A percentile compares a stretch with the other conserved stretches of the same genome.
Evolutionary conservation across 2,888 invertebrate genomes (phyloP).

Genomic region (Stenodema calcarata): DNA sequence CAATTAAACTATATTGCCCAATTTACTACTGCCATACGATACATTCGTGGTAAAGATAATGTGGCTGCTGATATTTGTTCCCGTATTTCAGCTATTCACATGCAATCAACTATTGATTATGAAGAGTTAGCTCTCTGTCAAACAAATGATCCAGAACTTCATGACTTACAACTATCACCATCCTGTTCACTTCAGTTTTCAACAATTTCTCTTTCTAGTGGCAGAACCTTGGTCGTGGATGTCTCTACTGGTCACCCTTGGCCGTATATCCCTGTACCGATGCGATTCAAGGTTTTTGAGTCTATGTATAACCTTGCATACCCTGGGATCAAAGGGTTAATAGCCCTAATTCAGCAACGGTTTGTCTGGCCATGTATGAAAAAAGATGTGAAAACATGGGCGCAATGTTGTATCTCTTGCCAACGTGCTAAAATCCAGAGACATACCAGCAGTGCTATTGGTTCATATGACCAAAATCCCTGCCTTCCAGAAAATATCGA

Average conservation of each 20-base stretch:
- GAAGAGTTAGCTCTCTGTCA: background rate
- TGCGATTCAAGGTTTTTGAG: background rate
- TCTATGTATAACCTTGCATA: conserved; percentile 54
- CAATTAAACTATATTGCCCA: background rate
- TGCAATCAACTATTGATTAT: background rate
- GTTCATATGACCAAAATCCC: conserved; percentile 58
- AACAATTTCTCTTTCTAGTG: background rate
- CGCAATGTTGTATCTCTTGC: conserved; percentile 58
- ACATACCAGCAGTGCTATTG: background rate
- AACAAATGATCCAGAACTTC: background rate
- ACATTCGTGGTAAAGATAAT: conserved; percentile 60
- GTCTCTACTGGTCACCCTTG: no score
- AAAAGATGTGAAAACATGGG: conserved; percentile 59
- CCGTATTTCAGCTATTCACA: background rate
- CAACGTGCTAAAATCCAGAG: background rate
- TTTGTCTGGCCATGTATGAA: conserved; percentile 61
- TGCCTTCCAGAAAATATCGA: no score
- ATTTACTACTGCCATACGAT: conserved; percentile 34
- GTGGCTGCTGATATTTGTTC: conserved; percentile 58
- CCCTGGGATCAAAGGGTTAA: conserved; percentile 56
- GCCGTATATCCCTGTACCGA: no score
- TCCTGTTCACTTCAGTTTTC: background rate
- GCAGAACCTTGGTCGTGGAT: no score
- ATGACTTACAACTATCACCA: background rate
- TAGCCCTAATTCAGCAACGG: conserved; percentile 58